These are phyloP conservation scores for Chionoecetes opilio DNA, from an alignment of 1,140 invertebrate species.

Conservation along the genomic window DNA sequence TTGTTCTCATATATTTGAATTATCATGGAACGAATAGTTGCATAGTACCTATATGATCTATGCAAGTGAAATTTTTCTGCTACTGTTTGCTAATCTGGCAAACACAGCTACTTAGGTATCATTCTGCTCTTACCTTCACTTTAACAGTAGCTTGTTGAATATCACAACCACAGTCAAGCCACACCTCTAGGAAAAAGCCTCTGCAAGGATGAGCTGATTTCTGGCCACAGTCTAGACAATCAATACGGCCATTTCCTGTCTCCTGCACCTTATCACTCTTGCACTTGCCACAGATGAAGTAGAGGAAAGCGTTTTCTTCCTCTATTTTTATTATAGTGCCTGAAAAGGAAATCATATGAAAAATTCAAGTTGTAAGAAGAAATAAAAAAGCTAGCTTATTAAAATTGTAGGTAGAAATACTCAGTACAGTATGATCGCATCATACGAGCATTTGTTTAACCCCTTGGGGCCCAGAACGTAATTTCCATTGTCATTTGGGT, in stretches of 20 bases:
- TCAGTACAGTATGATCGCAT: too few species aligned
- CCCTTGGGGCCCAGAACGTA: too few species aligned
- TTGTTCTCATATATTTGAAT: too few species aligned
- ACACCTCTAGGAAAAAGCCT: background rate
- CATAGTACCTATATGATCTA: too few species aligned
- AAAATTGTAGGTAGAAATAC: too few species aligned
- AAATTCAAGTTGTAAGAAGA: too few species aligned
- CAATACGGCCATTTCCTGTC: background rate
- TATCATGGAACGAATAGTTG: too few species aligned
- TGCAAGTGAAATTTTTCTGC: too few species aligned
- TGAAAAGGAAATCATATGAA: background rate
- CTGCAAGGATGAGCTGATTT: background rate
- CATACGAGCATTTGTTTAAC: too few species aligned
- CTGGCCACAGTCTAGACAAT: background rate
- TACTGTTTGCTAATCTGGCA: background rate
- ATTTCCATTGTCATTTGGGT: too few species aligned
- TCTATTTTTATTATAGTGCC: background rate
- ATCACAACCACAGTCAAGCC: background rate
- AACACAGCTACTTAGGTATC: background rate
- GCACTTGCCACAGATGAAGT: background rate
- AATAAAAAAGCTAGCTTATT: too few species aligned
- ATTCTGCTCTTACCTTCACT: background rate
- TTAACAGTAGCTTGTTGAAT: background rate
- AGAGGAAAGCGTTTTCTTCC: background rate
- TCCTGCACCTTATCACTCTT: background rate